Evolutionary conservation across 2,888 invertebrate species (phyloP), one percentile per base, ranked within the genome.

Genomic region (Ormyrus labotus): DNA sequence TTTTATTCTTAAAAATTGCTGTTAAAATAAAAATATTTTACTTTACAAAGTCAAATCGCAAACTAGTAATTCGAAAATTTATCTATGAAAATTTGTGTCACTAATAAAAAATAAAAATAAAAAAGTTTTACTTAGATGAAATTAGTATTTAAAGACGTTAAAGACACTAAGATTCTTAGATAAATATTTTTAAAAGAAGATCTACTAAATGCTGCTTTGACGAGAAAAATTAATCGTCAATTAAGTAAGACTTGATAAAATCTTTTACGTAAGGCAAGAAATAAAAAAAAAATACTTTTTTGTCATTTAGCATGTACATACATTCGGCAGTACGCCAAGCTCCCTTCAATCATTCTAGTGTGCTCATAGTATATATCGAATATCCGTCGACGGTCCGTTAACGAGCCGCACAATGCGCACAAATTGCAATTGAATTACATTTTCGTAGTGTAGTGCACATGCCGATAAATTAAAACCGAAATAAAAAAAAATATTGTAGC

Each of bases 371-470:
- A 34, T 45, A 19, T 47, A 58, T 47, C 34, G n/a, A 69, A 67
- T 50, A 67, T 81, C 64, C 48, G 75, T 45, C 78, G 69, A 73
- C 78, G 72, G 79, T 81, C 75, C 78, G 68, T 79, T 51, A 58
- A 71, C 63, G 3, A 70, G n/a, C 9, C 47, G n/a, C 9, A 50
- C n/a, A 69, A 70, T 78, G 71, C 74, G 63, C 50, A 10, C 45
- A 1, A 78, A 78, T 78, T 81, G 70, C 65, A 75, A 81, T 78
- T 75, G 74, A 81, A 78, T 78, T 75, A 78, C 70, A 81, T 81
- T 78, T 78, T 72, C 48, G 45, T n/a, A 70, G 34, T 68, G 50
- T 64, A 51, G 19, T 78, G 6, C 48, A 51, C 48, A 48, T 51
- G 61, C 45, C 19, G 11, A 72, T n/a, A 13, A 75, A 78, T 75